Base-by-base conservation (phyloP, 2,888 invertebrate species). In the Cosmia pyralina region DNA sequence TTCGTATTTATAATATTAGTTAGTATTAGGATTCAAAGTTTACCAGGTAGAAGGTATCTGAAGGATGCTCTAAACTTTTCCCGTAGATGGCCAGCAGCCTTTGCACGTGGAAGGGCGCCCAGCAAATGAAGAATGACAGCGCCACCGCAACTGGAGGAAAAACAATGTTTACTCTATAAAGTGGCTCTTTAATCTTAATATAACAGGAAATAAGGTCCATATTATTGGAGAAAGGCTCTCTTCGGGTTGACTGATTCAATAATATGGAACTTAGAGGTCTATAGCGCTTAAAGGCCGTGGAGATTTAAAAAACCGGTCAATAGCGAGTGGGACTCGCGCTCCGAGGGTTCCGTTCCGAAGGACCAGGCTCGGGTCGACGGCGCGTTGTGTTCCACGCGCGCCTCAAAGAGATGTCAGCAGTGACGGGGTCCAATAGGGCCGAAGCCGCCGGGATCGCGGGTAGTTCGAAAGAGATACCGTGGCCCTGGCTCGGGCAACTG, bases 61-160 rank as follows among this genome's bases (percentile, higher is more conserved):
- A 94, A 0, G 96, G 96, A 44, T 93, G 91, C 66, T 96, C 94
- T 84, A 95, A 89, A 65, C 92, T 93, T 87, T 95, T 95, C 63
- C 95, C 97, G 88, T 98, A 98, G 74, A 98, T 97, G 0, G 98
- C 98, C 90, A 98, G 96, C 55, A 99, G 96, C 68, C 99, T 96
- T 93, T 99, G 99, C 17, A 98, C 98, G 94, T 99, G 99, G 93
- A 99, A 99, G 1, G 99, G 99, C 8, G 98, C 98, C 98, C 98
- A 98, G 93, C 98, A 98, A 76, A 98, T 97, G 93, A 98, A 98
- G 93, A 97, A 97, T 11, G 98, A 98, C 90, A 98, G 97, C 83
- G 98, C 98, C 81, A 98, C 97, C 79, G 98, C 98, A 93, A 98
- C 98, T 97, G 97, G 22, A 59, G 62, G n/a, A n/a, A 77, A 77